phyloP scores from a whole-genome alignment of 2,797 vertebrate species.

The Geotrypetes seraphini region DNA sequence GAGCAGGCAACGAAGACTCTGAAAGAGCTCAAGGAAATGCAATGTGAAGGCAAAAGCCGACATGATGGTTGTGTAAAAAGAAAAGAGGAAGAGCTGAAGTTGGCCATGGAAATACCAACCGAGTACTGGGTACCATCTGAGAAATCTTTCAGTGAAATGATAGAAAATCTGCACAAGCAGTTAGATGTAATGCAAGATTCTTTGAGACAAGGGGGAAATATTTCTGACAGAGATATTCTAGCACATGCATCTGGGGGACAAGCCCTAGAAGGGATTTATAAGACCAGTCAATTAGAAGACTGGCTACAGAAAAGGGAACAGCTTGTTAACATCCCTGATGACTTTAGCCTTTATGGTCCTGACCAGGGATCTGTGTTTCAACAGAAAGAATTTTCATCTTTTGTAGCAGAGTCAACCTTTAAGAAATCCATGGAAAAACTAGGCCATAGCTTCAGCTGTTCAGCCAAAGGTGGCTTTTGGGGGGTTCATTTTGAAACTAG shows the following conservation, averaged over 20 bases:
- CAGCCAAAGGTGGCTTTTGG: not conserved
- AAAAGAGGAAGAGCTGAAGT: conserved; percentile 15
- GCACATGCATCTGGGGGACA: conserved; percentile 32
- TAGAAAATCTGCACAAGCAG: conserved; percentile 1
- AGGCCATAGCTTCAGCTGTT: conserved; percentile 17
- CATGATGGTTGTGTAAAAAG: not conserved
- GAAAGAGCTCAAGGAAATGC: not conserved
- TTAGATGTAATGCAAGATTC: not conserved
- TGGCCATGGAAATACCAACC: conserved; percentile 12
- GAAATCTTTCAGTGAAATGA: not conserved
- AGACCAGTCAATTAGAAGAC: not conserved
- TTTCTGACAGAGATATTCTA: conserved; percentile 23
- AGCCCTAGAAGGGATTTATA: conserved; percentile 43
- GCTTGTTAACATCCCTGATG: conserved; percentile 21
- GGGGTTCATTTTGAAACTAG: not conserved
- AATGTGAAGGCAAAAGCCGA: not conserved
- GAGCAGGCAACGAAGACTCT: not conserved
- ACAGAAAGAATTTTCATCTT: conserved; percentile 37
- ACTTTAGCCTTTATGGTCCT: conserved; percentile 14
- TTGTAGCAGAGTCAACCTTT: conserved; percentile 25
- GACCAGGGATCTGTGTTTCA: conserved; percentile 10
- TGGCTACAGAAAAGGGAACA: conserved; percentile 28
- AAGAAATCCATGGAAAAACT: conserved; percentile 22
- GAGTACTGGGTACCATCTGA: not conserved
- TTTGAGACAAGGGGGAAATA: not conserved